These are phyloP conservation scores for Tipula vernalis DNA, from an alignment of 2,888 invertebrate genomes.

Conservation along the genomic window DNA sequence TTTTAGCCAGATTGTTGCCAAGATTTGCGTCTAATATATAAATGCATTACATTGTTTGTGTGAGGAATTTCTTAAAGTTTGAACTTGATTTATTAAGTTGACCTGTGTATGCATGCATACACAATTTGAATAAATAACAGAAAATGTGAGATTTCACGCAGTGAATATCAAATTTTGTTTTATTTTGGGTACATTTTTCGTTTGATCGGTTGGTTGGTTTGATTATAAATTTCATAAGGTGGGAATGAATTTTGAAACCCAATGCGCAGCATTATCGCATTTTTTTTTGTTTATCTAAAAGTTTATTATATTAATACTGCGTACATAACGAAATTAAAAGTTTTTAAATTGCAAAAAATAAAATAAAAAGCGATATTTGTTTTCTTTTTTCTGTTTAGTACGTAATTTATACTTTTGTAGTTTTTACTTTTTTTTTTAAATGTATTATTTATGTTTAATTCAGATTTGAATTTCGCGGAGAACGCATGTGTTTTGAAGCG, in stretches of 20 bases:
- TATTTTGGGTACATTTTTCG: background rate
- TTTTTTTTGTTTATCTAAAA: background rate
- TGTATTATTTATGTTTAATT: background rate
- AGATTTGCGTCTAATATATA: no score
- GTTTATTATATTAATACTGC: background rate
- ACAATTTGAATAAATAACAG: background rate
- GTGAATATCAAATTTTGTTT: background rate
- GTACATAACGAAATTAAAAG: background rate
- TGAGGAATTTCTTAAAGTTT: no score
- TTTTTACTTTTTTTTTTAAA: background rate
- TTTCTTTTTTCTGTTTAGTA: background rate
- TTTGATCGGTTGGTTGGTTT: no score
- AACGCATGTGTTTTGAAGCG: background rate
- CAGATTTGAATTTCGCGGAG: background rate
- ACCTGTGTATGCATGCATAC: no score
- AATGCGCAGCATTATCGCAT: background rate
- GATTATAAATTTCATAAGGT: background rate
- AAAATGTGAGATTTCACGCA: background rate
- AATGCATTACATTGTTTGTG: no score
- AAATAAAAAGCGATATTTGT: background rate
- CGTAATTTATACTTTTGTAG: background rate
- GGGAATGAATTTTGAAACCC: background rate
- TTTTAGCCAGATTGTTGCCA: no score
- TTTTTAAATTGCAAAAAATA: background rate
- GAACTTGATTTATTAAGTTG: no score